Conservation (phyloP, 2,888 invertebrate genomes). For the Torymus tubicola region DNA sequence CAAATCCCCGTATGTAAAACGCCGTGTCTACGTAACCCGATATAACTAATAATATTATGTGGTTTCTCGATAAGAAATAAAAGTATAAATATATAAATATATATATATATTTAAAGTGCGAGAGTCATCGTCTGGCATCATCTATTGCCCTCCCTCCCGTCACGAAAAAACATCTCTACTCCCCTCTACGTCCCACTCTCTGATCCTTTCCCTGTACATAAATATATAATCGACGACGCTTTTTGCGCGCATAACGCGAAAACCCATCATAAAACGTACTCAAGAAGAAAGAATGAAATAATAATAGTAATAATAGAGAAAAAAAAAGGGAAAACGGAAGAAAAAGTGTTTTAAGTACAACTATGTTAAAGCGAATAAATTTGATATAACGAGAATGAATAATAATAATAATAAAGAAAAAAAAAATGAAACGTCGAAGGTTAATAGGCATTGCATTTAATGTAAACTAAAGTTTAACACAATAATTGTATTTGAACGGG, state of each 20-base stretch:
- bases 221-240: conserved; percentile 52
- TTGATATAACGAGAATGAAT: conserved; percentile 11
- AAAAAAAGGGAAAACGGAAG: too few species aligned
- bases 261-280: conserved; percentile 55
- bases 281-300: conserved; percentile 36
- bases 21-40: conserved; percentile 44
- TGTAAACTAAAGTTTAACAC: conserved; percentile 50
- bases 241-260: conserved; percentile 48
- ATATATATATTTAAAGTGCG: conserved; percentile 38
- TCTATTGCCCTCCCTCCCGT: too few species aligned
- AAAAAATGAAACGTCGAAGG: conserved; percentile 20
- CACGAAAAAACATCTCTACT: too few species aligned
- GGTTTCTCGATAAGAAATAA: conserved; percentile 44
- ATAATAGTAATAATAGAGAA: neutral
- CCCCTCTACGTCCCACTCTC: too few species aligned
- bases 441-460: conserved; percentile 51
- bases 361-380: conserved; percentile 43
- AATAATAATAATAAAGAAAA: conserved; percentile 5
- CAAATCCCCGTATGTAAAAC: conserved; percentile 28
- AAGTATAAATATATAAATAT: conserved; percentile 34
- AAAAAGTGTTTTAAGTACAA: conserved; percentile 37
- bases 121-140: conserved; percentile 48
- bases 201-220: conserved; percentile 38
- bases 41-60: conserved; percentile 44
- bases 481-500: conserved; percentile 50